phyloP scores from a whole-genome alignment of 2,888 invertebrate genomes.

The Apodemia mormo region DNA sequence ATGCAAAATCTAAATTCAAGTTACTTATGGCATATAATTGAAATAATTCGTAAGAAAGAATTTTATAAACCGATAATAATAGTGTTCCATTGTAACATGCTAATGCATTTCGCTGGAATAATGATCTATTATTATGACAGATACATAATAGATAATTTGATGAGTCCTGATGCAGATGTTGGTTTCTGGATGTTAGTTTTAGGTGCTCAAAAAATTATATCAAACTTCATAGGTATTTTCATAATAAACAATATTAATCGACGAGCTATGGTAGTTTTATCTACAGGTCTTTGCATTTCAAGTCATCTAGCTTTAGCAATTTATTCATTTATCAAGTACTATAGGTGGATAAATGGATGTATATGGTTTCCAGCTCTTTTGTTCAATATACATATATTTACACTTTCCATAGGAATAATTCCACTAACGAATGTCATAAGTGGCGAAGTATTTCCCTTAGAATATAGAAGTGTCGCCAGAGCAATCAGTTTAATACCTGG shows the following conservation, averaged over 20 bases:
- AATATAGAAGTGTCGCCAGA: conserved; percentile 82
- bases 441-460: conserved; percentile 85
- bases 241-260: conserved; percentile 82
- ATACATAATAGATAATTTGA: conserved; percentile 80
- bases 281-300: conserved; percentile 78
- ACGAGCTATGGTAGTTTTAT: conserved; percentile 81
- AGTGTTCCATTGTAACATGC: conserved; percentile 81
- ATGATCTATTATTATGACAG: conserved; percentile 84
- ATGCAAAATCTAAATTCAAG: conserved; percentile 55
- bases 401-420: conserved; percentile 80
- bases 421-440: conserved; percentile 86
- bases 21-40: conserved; percentile 54
- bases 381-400: conserved; percentile 77
- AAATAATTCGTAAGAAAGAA: conserved; percentile 58
- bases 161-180: conserved; percentile 81
- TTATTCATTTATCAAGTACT: conserved; percentile 54
- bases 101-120: conserved; percentile 84
- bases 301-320: conserved; percentile 77
- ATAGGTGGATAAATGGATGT: conserved; percentile 50
- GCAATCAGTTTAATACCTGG: conserved; percentile 82
- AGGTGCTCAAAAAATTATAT: conserved; percentile 82
- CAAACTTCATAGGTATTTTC: conserved; percentile 81
- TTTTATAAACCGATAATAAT: conserved; percentile 81
- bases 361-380: conserved; percentile 72
- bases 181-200: conserved; percentile 84